Evolutionary conservation across 2,113 vertebrate genomes (phyloP).

Genomic region (Oxyura jamaicensis): DNA sequence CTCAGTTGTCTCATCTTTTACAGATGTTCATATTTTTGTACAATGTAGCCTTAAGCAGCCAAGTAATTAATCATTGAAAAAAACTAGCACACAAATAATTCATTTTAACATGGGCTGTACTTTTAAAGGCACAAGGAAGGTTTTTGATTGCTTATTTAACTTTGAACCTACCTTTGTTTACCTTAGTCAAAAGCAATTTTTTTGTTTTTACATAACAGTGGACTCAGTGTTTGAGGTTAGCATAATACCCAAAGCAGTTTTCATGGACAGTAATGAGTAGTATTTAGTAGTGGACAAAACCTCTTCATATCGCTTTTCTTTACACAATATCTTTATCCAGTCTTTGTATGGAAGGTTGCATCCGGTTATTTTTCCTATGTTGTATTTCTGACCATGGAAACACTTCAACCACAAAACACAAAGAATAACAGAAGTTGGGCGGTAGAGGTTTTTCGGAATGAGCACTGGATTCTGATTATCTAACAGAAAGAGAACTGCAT

Average conservation of each 20-base stretch:
- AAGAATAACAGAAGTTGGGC: not conserved
- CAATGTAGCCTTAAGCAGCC: not conserved
- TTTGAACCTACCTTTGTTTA: not conserved
- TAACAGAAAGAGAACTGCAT: not conserved
- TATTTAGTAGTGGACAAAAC: not conserved
- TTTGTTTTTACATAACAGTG: not conserved
- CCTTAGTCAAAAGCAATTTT: not conserved
- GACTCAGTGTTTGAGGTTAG: not conserved
- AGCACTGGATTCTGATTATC: not conserved
- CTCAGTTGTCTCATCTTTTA: not conserved
- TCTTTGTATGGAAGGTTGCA: not conserved
- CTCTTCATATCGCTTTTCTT: not conserved
- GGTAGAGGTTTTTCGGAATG: not conserved
- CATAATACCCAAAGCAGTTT: not conserved
- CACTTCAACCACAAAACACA: not conserved
- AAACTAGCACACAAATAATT: not conserved
- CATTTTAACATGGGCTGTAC: not conserved
- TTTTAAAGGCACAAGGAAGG: not conserved
- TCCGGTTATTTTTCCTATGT: not conserved
- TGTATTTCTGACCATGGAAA: not conserved
- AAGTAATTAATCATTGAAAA: not conserved
- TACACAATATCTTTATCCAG: not conserved
- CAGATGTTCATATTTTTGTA: not conserved
- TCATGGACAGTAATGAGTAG: not conserved
- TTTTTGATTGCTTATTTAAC: not conserved